Base-by-base conservation (phyloP, 2,797 vertebrate genomes). In the Ctenopoma kingsleyae region DNA sequence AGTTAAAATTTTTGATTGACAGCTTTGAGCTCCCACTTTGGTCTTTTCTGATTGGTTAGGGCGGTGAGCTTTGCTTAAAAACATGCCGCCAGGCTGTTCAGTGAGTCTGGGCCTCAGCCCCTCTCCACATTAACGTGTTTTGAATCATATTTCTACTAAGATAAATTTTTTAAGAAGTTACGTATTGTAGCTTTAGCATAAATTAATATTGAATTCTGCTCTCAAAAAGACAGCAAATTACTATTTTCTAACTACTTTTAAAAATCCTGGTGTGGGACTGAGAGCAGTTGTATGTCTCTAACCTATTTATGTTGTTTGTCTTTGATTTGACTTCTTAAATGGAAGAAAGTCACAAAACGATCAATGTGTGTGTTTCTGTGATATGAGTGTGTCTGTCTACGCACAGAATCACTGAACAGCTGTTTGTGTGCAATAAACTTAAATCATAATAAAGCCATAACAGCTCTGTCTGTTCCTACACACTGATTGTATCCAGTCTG, bases 381-480 rank as follows among this genome's bases (percentile, higher is more conserved):
- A 8, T 27, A 4, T 9, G 1, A n/a, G n/a, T n/a, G 32, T 23
- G 3, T 46, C 2, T 46, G 8, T 2, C 15, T 32, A 15, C 17
- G 6, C 7, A n/a, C 27, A 40, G 36, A 43, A 7, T 46, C 62
- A 22, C 44, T 22, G 19, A 65, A 53, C 50, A 54, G 41, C 51
- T 55, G 41, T 20, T 55, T 25, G n/a, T 55, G 51, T 55, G 51
- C 30, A 55, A 38, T 55, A 47, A 55, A 48, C 20, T 15, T 19
- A 22, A 48, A 66, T 13, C 15, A 36, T 2, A 17, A 1, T 35
- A 41, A 64, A 53, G 38, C n/a, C 13, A 52, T 30, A 52, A 41
- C 49, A 30, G 49, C 36, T 52, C 3, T 9, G 20, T 52, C 6
- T 63, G 23, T 16, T 8, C 20, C 7, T 15, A 6, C 16, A n/a